phyloP scores from a whole-genome alignment of 2,113 vertebrate species.

The Narcine bancroftii region DNA sequence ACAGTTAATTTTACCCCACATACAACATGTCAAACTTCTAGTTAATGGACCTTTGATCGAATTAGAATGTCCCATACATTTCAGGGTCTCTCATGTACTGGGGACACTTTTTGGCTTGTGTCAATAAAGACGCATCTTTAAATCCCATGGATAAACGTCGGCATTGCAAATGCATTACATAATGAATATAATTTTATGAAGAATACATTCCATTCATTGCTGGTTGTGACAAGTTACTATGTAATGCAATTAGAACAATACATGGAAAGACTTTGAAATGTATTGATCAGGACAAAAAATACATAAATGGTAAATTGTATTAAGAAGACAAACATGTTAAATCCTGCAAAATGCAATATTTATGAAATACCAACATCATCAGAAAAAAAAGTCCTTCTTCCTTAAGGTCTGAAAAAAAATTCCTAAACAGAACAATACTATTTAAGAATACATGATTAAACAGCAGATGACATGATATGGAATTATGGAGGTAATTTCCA shows the following conservation, averaged over 20 bases:
- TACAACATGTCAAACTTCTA: background rate
- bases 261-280: background rate
- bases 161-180: background rate
- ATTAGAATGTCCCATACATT: background rate
- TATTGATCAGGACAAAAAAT: background rate
- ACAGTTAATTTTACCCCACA: background rate
- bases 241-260: background rate
- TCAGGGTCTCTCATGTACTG: background rate
- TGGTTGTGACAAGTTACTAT: background rate
- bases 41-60: background rate
- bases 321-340: background rate
- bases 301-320: background rate
- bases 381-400: background rate
- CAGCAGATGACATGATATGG: background rate
- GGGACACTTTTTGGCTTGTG: background rate
- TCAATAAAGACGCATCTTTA: background rate
- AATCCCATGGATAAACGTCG: background rate
- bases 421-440: background rate
- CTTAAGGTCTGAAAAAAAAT: background rate
- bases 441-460: conserved; percentile 7
- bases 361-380: background rate
- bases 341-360: background rate
- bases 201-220: background rate
- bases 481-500: background rate
- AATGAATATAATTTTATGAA: background rate